Percentiles rank a stretch among this genome's conserved stretches.
phyloP scores from a whole-genome alignment of 2,888 invertebrate species.

The Scaptomyza parva region DNA sequence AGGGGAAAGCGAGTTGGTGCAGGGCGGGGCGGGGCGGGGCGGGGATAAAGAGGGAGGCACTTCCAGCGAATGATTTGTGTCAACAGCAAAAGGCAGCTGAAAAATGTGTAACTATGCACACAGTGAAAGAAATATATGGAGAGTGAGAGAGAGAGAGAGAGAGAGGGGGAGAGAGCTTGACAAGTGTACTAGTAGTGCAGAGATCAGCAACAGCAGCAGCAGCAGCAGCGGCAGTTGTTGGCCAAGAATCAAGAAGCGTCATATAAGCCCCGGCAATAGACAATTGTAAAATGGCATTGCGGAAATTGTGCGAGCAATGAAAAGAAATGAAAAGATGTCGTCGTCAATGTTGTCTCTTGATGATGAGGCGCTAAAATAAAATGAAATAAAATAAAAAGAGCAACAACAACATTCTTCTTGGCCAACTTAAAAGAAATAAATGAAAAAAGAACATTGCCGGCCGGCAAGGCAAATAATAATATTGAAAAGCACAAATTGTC shows the following conservation, averaged over 20 bases:
- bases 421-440: conserved; percentile 51
- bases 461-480: conserved; percentile 40
- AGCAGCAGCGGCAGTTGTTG: conserved; percentile 36
- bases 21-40: too few relatives aligned
- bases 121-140: not conserved
- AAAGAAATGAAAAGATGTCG: conserved; percentile 53
- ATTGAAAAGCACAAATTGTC: conserved; percentile 68
- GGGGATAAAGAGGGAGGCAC: conserved; percentile 48
- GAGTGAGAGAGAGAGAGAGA: not conserved
- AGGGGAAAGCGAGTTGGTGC: conserved; percentile 18
- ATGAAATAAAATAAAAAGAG: conserved; percentile 35
- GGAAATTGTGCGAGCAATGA: conserved; percentile 74
- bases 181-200: conserved; percentile 25
- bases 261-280: conserved; percentile 40
- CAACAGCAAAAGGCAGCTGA: conserved; percentile 68
- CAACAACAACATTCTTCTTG: conserved; percentile 55
- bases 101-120: conserved; percentile 34
- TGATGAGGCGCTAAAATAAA: conserved; percentile 43
- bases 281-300: conserved; percentile 75
- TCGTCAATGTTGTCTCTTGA: conserved; percentile 32
- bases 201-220: conserved; percentile 46
- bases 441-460: conserved; percentile 25
- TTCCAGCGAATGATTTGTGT: conserved; percentile 78
- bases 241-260: conserved; percentile 39
- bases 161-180: not conserved